Evolutionary conservation across 2,888 invertebrate genomes (phyloP).

Genomic region (Steromphala cineraria): DNA sequence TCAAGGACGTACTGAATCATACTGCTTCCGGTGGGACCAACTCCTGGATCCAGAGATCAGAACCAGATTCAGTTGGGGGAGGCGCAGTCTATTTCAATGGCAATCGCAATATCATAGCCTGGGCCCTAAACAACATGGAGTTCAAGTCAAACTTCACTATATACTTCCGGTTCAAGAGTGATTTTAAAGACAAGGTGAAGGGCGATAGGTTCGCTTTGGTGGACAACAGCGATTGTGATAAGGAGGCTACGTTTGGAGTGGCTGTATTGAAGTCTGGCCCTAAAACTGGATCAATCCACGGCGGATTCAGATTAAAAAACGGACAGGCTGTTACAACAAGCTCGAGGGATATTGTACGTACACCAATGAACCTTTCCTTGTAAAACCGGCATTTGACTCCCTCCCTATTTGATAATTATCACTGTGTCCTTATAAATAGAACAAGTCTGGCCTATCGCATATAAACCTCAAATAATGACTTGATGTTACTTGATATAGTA

Average conservation of each 20-base stretch:
- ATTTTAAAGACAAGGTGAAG: not conserved
- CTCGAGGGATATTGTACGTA: conserved; percentile 34
- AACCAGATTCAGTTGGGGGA: conserved; percentile 28
- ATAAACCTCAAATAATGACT: too few relatives aligned
- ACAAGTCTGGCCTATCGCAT: too few relatives aligned
- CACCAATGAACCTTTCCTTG: not conserved
- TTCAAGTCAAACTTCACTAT: conserved; percentile 44
- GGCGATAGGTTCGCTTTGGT: conserved; percentile 33
- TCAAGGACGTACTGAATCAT: conserved; percentile 31
- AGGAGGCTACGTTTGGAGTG: conserved; percentile 45
- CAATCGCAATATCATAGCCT: conserved; percentile 33
- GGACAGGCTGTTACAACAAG: conserved; percentile 36
- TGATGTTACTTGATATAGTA: too few relatives aligned
- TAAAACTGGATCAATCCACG: conserved; percentile 32
- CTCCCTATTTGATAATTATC: too few relatives aligned
- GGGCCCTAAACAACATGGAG: conserved; percentile 50
- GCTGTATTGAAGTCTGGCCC: conserved; percentile 30
- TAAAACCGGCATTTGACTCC: not conserved
- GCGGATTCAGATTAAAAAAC: conserved; percentile 41
- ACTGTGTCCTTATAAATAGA: too few relatives aligned
- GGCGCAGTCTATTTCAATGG: conserved; percentile 37
- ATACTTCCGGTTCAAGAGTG: conserved; percentile 36
- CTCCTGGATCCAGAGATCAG: conserved; percentile 20
- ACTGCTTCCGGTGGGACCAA: conserved; percentile 32
- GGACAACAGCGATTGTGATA: conserved; percentile 49